Evolutionary conservation across 2,888 invertebrate genomes (phyloP).

Genomic region (Silvanus unidentatus): DNA sequence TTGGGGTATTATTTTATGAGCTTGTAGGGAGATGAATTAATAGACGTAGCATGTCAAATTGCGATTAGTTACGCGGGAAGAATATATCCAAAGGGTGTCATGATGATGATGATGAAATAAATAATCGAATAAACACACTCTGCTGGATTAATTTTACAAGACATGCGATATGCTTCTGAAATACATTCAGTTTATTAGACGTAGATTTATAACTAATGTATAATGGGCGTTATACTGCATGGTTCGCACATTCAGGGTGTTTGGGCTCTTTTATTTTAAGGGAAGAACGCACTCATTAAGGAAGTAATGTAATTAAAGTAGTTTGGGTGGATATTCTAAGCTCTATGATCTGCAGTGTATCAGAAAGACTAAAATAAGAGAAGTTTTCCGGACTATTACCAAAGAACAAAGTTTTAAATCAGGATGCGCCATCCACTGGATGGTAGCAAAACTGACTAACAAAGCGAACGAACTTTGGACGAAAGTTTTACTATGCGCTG

Average conservation of each 20-base stretch:
- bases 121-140: constrained; percentile 46
- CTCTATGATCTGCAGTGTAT: too few relatives aligned
- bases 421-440: neutral
- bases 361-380: too few relatives aligned
- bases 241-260: too few relatives aligned
- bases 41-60: constrained; percentile 45
- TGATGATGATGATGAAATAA: constrained; percentile 38
- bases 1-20: too few relatives aligned
- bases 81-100: constrained; percentile 31
- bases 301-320: too few relatives aligned
- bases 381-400: too few relatives aligned
- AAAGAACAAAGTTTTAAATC: too few relatives aligned
- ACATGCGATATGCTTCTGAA: constrained; percentile 37
- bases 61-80: constrained; percentile 45
- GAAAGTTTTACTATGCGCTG: too few relatives aligned
- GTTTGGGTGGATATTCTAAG: too few relatives aligned
- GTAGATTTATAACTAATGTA: neutral
- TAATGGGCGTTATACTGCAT: neutral
- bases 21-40: constrained; percentile 29
- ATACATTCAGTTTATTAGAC: constrained; percentile 4
- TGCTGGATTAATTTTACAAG: constrained; percentile 40
- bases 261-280: too few relatives aligned
- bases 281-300: too few relatives aligned
- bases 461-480: too few relatives aligned
- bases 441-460: neutral